These are phyloP conservation scores for Saccostrea glomerata DNA, from an alignment of 1,140 invertebrate species.

Conservation along the genomic window DNA sequence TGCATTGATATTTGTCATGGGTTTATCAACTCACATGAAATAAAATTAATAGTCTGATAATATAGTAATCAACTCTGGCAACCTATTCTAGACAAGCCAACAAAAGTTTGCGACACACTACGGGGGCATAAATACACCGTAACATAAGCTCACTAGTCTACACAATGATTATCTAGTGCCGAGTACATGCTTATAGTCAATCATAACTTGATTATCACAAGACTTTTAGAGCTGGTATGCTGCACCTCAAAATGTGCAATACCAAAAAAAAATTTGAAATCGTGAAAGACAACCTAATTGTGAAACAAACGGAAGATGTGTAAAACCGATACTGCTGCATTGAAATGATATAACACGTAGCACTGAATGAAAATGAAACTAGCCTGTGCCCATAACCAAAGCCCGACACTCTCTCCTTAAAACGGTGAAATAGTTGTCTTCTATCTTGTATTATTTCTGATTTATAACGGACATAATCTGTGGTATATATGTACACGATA, in stretches of 20 bases:
- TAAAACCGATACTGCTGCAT: neutral
- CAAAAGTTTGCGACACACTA: neutral
- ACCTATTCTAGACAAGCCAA: constrained; percentile 12
- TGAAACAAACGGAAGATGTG: neutral
- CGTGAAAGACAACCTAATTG: constrained; percentile 25
- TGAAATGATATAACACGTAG: neutral
- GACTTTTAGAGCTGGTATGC: constrained; percentile 33
- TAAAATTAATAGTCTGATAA: neutral
- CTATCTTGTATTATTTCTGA: neutral
- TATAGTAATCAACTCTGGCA: constrained; percentile 3
- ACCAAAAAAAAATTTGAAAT: constrained; percentile 10
- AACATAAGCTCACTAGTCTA: neutral
- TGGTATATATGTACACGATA: neutral
- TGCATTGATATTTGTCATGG: constrained; percentile 14
- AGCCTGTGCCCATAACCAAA: constrained; percentile 25
- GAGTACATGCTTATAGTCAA: constrained; percentile 12
- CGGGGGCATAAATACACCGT: neutral
- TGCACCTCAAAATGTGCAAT: constrained; percentile 12
- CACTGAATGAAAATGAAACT: constrained; percentile 29
- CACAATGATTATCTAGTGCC: constrained; percentile 27
- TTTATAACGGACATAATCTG: neutral
- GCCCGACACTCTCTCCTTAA: neutral
- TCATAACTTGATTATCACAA: constrained; percentile 34
- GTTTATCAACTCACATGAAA: neutral
- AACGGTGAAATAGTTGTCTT: neutral